Evolutionary conservation across 2,888 invertebrate genomes (phyloP), one percentile per base, ranked within the genome.

Genomic region (Erebia aethiops): DNA sequence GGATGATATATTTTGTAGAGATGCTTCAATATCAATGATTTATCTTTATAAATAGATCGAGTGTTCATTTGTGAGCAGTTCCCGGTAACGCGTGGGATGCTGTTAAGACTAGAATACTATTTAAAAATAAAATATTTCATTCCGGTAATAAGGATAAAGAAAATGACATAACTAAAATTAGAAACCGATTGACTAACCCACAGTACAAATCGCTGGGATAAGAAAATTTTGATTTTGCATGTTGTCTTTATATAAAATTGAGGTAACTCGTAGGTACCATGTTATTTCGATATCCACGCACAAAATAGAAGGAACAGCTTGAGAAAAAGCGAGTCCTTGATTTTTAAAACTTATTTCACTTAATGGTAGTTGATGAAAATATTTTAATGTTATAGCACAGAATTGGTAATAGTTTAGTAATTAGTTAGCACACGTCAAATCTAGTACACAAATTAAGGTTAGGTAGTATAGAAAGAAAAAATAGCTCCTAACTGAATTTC

Each of bases 401-500:
- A 35, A 35, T 7, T 7, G 35, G 35, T 35, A 35, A 35, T 35
- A 26, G 26, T 4, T 3, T 26, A 26, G 26, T 41, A 41, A 16
- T n/a, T 67, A 54, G 41, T 18, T 67, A 46, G 11, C 16, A 16
- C 64, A 52, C 51, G 65, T 54, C 21, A 21, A 65, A 54, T 65
- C 54, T 65, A 70, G 67, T 60, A 58, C 54, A 67, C 64, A 58
- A 54, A 64, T 51, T 60, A 70, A 68, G 65, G 65, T 70, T 65
- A 67, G 46, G 65, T 67, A 61, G 69, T 70, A 69, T 65, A n/a
- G n/a, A n/a, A n/a, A 26, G 60, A 64, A 67, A 73, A 75, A 61
- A 66, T 65, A 73, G 72, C 52, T 74, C 62, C 67, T 76, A 72
- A 72, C 71, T 70, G 67, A 73, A 74, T 76, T 26, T 73, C 72